These are phyloP conservation scores for Callosobruchus maculatus DNA, from an alignment of 2,888 invertebrate genomes.

Conservation along the genomic window DNA sequence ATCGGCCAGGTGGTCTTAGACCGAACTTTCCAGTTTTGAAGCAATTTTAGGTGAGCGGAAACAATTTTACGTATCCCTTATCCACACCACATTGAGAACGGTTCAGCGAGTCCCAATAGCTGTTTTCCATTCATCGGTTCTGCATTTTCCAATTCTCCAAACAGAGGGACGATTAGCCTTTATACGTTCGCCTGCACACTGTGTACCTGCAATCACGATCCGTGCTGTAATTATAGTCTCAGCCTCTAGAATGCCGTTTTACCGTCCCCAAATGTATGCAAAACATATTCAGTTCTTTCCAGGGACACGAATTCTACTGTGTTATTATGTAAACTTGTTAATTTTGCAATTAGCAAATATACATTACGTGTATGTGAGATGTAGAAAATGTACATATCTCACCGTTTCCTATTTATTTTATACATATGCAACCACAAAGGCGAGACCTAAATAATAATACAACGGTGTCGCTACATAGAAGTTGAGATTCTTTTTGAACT, in stretches of 20 bases:
- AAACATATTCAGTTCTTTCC: constrained; percentile 12
- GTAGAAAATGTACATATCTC: background rate
- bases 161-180: background rate
- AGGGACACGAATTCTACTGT: constrained; percentile 4
- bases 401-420: too few species aligned
- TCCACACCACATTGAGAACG: background rate
- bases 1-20: too few species aligned
- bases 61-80: background rate
- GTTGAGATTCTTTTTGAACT: too few species aligned
- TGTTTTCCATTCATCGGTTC: background rate
- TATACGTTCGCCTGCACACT: background rate
- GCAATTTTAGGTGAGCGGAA: background rate
- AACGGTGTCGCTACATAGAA: too few species aligned
- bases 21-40: too few species aligned
- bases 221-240: constrained; percentile 8
- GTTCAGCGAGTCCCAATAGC: background rate
- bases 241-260: background rate
- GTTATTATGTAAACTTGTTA: constrained; percentile 1
- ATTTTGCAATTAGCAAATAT: background rate
- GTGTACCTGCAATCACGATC: constrained; percentile 1
- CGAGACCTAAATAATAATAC: too few species aligned
- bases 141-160: background rate
- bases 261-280: constrained; percentile 10
- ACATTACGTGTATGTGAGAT: background rate
- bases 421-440: too few species aligned